Evolutionary conservation across 1,140 invertebrate species (phyloP).

Genomic region (Solenopsis invicta): DNA sequence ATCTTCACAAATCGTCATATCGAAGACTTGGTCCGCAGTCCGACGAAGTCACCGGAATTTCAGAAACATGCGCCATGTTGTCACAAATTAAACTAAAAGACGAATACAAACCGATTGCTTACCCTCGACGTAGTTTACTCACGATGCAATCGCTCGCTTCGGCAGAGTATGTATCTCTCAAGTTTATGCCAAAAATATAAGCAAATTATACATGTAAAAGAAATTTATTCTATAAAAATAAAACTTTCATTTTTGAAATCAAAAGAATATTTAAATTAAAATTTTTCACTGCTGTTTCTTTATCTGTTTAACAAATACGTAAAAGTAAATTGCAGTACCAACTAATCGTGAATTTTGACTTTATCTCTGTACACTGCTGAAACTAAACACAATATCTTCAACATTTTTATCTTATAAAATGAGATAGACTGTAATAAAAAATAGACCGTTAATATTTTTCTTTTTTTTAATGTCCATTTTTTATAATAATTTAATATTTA

Average conservation of each 20-base stretch:
- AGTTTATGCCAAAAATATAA: neutral
- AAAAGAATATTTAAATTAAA: neutral
- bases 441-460: neutral
- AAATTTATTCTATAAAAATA: neutral
- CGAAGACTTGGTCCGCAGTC: slow-evolving; percentile 63
- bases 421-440: slow-evolving; percentile 65
- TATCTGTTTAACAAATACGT: neutral
- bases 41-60: slow-evolving; percentile 59
- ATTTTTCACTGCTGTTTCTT: neutral
- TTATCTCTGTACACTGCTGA: slow-evolving; percentile 68
- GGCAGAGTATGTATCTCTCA: slow-evolving; percentile 57
- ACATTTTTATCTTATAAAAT: slow-evolving; percentile 36
- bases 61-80: slow-evolving; percentile 71
- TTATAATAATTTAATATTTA: neutral
- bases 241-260: neutral
- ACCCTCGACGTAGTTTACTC: slow-evolving; percentile 66
- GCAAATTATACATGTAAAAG: neutral
- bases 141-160: slow-evolving; percentile 67
- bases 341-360: slow-evolving; percentile 80
- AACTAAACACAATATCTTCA: slow-evolving; percentile 54
- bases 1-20: slow-evolving; percentile 72
- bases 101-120: slow-evolving; percentile 55
- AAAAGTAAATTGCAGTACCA: too few species aligned
- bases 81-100: slow-evolving; percentile 72
- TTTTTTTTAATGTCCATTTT: too few species aligned